phyloP scores from a whole-genome alignment of 53 echinoderm and acorn worm species.

The Antedon mediterranea region DNA sequence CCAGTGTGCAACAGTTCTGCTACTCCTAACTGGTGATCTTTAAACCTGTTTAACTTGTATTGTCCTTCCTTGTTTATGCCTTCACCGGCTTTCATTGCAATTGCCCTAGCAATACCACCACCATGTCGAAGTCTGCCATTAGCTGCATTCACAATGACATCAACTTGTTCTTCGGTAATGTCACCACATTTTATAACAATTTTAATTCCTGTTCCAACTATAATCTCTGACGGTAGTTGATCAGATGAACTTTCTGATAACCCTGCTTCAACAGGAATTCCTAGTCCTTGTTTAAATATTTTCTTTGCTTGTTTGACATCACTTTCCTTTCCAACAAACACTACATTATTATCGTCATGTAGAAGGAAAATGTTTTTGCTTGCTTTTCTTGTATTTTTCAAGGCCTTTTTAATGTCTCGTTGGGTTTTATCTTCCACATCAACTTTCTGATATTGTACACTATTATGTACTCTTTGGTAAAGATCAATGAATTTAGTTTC shows the following conservation, averaged over 20 bases:
- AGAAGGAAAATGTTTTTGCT: no score
- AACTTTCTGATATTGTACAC: no score
- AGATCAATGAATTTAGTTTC: neutral
- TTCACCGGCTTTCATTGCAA: conserved; percentile 1
- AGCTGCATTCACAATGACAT: conserved; percentile 14
- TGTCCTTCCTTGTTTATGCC: neutral
- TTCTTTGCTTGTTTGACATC: neutral
- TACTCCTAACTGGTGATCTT: neutral
- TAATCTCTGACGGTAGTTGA: neutral
- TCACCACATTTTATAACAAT: neutral
- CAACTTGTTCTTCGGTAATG: neutral
- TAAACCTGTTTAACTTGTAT: neutral
- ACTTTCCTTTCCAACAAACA: neutral
- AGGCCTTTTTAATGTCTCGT: no score
- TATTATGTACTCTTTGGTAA: neutral
- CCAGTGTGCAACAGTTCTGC: neutral
- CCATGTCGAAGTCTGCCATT: neutral
- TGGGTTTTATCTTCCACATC: no score
- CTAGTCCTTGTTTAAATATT: neutral
- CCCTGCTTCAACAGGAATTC: neutral
- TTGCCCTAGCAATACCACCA: conserved; percentile 5
- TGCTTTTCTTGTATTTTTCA: no score
- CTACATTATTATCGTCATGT: no score
- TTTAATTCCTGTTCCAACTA: neutral
- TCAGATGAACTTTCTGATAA: neutral